These are phyloP conservation scores for Stegodyphus mimosarum DNA, from an alignment of 1,140 invertebrate genomes.

Conservation along the genomic window DNA sequence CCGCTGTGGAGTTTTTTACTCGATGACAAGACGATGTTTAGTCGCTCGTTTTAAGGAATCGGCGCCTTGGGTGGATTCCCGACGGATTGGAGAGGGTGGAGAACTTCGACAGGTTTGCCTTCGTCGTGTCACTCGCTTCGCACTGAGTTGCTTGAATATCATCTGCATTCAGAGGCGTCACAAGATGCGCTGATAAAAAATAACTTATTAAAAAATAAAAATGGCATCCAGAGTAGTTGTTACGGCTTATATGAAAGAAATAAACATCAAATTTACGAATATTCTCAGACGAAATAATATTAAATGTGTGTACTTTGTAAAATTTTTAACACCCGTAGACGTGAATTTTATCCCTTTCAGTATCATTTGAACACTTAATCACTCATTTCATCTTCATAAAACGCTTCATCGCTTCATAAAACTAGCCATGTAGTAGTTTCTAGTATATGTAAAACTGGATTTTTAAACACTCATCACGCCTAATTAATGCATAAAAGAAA, in stretches of 20 bases:
- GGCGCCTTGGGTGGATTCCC: background rate
- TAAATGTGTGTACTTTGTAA: background rate
- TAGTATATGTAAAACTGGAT: background rate
- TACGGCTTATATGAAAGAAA: background rate
- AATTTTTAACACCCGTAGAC: background rate
- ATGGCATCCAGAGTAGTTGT: background rate
- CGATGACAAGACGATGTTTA: constrained; percentile 1
- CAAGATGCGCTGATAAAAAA: background rate
- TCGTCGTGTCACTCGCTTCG: background rate
- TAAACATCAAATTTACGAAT: background rate
- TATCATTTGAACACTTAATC: background rate
- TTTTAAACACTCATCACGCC: background rate
- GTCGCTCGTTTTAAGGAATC: background rate
- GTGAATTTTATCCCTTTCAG: background rate
- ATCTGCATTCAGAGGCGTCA: background rate
- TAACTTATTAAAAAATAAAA: background rate
- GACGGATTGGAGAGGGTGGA: background rate
- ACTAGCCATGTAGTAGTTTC: too few relatives aligned
- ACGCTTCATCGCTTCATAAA: too few relatives aligned
- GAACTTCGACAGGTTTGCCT: background rate
- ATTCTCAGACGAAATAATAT: background rate
- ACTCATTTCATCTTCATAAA: background rate
- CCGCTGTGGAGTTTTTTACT: background rate
- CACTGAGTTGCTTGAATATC: background rate
- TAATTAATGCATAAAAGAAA: background rate